phyloP scores from a whole-genome alignment of 2,888 invertebrate species.

The Ceriagrion tenellum region DNA sequence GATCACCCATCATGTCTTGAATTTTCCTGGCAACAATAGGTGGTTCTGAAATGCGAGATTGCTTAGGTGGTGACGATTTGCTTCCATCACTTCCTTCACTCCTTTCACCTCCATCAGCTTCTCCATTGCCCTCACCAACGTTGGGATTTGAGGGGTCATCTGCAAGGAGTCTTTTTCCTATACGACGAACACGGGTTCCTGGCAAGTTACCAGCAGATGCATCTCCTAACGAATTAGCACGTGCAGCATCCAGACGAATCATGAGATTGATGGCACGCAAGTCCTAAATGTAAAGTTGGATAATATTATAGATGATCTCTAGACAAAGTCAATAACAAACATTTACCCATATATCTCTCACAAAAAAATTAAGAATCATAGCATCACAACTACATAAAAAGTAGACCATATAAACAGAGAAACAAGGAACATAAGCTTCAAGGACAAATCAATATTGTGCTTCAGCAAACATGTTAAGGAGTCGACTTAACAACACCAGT shows the following conservation, averaged over 20 bases:
- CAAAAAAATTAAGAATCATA: no score
- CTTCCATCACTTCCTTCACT: conserved; percentile 29
- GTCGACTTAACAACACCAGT: no score
- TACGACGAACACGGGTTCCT: conserved; percentile 77
- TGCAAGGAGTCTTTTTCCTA: conserved; percentile 79
- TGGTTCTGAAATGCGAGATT: conserved; percentile 34
- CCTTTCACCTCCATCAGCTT: conserved; percentile 37
- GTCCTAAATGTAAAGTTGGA: background rate
- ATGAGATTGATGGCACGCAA: conserved; percentile 48
- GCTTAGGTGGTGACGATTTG: conserved; percentile 70
- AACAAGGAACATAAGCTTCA: no score
- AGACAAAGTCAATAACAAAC: no score
- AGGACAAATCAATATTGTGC: no score
- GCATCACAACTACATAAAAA: no score
- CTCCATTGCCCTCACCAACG: conserved; percentile 36
- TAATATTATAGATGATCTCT: no score
- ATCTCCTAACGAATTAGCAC: conserved; percentile 30
- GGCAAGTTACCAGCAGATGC: background rate
- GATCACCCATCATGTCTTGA: conserved; percentile 82
- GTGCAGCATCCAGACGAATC: conserved; percentile 54
- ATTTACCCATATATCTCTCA: no score
- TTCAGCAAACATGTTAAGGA: no score
- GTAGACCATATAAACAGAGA: no score
- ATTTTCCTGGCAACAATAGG: conserved; percentile 78
- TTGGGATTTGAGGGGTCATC: conserved; percentile 76